Conservation (phyloP, 2,888 invertebrate species). For the Geotrupes spiniger region DNA sequence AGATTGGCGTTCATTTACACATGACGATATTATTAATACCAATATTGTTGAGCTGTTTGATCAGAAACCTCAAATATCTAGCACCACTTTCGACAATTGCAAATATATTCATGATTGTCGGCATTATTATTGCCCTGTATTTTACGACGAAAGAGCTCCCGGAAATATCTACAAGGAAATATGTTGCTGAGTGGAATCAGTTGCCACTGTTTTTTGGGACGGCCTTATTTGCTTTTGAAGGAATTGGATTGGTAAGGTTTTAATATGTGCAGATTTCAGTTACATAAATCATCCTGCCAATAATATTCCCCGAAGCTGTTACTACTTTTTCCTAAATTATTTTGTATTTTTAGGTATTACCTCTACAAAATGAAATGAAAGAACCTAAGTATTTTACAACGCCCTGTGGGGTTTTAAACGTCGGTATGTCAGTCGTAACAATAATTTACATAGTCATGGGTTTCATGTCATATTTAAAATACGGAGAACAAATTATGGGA, state of each 20-base stretch:
- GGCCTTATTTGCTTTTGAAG: slow-evolving; percentile 95
- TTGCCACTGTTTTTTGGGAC: slow-evolving; percentile 93
- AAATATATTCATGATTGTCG: slow-evolving; percentile 71
- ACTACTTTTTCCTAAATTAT: slow-evolving; percentile 4
- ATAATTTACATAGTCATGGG: slow-evolving; percentile 77
- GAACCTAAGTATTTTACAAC: slow-evolving; percentile 74
- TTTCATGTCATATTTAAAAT: slow-evolving; percentile 84
- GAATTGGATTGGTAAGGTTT: slow-evolving; percentile 85
- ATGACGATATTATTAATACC: slow-evolving; percentile 73
- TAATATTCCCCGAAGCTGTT: neutral
- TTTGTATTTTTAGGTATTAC: slow-evolving; percentile 73
- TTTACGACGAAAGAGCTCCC: slow-evolving; percentile 74
- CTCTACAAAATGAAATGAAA: slow-evolving; percentile 89
- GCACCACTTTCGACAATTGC: slow-evolving; percentile 77
- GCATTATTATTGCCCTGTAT: slow-evolving; percentile 75
- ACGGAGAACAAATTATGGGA: slow-evolving; percentile 76
- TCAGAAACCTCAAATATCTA: slow-evolving; percentile 72
- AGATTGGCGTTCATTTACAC: slow-evolving; percentile 65
- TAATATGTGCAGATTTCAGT: no score
- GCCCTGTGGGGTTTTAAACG: slow-evolving; percentile 81
- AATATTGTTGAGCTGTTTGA: slow-evolving; percentile 69
- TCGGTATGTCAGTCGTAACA: slow-evolving; percentile 82
- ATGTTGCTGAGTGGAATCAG: slow-evolving; percentile 58
- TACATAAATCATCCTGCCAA: no score
- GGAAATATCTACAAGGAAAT: slow-evolving; percentile 56